Conservation (phyloP, 2,797 vertebrate species). For the Fistularia tabacaria region DNA sequence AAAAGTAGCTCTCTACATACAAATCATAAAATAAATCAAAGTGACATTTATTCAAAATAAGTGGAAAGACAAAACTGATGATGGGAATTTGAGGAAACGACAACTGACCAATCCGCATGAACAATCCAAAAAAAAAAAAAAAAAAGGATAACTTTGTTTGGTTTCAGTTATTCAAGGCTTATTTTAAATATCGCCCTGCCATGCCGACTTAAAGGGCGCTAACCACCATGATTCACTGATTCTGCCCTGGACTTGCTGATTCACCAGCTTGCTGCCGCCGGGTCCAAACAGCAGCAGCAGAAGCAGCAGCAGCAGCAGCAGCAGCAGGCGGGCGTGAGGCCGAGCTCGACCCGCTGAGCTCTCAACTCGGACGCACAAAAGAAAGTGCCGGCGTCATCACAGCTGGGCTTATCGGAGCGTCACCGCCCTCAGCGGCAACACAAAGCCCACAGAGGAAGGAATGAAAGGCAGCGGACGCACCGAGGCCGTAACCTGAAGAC, state of each 20-base stretch:
- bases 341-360: constrained; percentile 29
- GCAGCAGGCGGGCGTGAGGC: constrained; percentile 4
- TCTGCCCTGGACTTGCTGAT: constrained; percentile 26
- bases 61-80: no score
- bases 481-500: constrained; percentile 1
- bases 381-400: constrained; percentile 72
- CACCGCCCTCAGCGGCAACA: constrained; percentile 6
- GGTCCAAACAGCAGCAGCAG: constrained; percentile 13
- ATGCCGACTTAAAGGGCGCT: no score
- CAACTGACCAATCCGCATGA: no score
- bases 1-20: no score
- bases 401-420: constrained; percentile 60
- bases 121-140: no score
- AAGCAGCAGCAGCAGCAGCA: not conserved
- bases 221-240: not conserved
- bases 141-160: no score
- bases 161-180: no score
- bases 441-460: no score
- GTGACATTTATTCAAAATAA: no score
- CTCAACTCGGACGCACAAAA: constrained; percentile 54
- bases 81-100: no score
- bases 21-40: no score
- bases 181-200: no score
- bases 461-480: not conserved
- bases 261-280: constrained; percentile 38